Percentiles rank a stretch among this genome's conserved stretches.
phyloP scores from a whole-genome alignment of 1,140 invertebrate species.

The Pissodes strobi region DNA sequence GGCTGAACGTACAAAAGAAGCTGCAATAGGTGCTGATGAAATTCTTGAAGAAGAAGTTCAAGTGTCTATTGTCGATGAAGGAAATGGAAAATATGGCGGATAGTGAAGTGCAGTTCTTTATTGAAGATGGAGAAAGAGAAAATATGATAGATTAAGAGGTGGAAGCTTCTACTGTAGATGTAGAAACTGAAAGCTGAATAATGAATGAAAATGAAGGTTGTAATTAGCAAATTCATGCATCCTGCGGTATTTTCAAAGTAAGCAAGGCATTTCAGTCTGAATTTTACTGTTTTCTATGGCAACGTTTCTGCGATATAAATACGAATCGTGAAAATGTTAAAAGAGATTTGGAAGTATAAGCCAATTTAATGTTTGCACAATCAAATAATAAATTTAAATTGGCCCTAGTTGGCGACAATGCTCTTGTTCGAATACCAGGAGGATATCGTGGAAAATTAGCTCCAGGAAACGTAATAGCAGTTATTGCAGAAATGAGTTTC shows the following conservation, averaged over 20 bases:
- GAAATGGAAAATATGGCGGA: not conserved
- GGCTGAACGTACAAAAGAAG: too few species aligned
- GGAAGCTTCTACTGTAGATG: too few species aligned
- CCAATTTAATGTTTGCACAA: too few species aligned
- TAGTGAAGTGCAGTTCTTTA: not conserved
- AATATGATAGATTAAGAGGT: not conserved
- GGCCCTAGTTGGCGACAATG: not conserved
- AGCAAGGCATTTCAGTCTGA: not conserved
- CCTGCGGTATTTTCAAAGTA: not conserved
- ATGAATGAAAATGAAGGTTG: not conserved
- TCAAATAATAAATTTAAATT: not conserved
- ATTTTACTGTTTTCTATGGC: too few species aligned
- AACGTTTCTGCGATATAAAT: not conserved
- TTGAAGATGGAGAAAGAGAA: not conserved
- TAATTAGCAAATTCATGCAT: not conserved
- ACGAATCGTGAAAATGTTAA: not conserved
- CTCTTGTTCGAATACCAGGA: too few species aligned
- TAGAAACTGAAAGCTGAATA: too few species aligned
- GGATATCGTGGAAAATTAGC: too few species aligned
- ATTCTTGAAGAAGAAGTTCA: too few species aligned
- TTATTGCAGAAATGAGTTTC: too few species aligned
- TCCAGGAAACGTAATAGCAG: not conserved
- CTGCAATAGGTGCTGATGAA: not conserved
- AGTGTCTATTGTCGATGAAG: not conserved
- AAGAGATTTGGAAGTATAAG: too few species aligned